Evolutionary conservation across 35 echinoderm and acorn worm genomes (phyloP).

Genomic region (Eucidaris tribuloides): DNA sequence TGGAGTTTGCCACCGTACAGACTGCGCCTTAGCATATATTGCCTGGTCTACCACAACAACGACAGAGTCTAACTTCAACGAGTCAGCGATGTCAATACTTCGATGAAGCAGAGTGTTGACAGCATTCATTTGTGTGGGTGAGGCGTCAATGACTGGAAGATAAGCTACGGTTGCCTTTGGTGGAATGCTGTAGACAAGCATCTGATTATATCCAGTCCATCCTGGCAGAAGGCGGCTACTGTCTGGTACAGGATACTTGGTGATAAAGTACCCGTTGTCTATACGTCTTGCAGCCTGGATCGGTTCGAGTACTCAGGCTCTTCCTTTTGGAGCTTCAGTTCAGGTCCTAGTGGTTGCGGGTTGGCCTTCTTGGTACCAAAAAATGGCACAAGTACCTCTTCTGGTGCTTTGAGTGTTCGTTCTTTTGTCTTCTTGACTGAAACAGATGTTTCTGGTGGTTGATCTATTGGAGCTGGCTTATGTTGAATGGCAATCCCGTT

Average conservation of each 20-base stretch:
- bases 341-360: not conserved
- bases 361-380: conserved; percentile 3
- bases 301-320: not conserved
- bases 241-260: not conserved
- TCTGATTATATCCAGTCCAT: conserved; percentile 55
- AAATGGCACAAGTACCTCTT: conserved; percentile 1
- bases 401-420: conserved; percentile 1
- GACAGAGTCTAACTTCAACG: conserved; percentile 31
- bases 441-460: not conserved
- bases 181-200: not conserved
- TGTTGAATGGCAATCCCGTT: conserved; percentile 59
- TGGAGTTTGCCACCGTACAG: conserved; percentile 71
- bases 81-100: conserved; percentile 38
- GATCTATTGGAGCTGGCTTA: not conserved
- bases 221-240: not conserved
- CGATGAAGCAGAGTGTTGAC: conserved; percentile 46
- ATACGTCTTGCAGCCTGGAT: not conserved
- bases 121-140: conserved; percentile 39
- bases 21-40: conserved; percentile 65
- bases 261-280: conserved; percentile 5
- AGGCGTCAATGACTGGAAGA: conserved; percentile 54
- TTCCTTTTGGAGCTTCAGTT: not conserved
- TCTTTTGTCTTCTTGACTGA: conserved; percentile 9
- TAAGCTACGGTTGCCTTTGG: conserved; percentile 35
- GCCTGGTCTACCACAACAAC: conserved; percentile 69